Base-by-base conservation (phyloP, 2,888 invertebrate genomes). In the Orchestes rusci region DNA sequence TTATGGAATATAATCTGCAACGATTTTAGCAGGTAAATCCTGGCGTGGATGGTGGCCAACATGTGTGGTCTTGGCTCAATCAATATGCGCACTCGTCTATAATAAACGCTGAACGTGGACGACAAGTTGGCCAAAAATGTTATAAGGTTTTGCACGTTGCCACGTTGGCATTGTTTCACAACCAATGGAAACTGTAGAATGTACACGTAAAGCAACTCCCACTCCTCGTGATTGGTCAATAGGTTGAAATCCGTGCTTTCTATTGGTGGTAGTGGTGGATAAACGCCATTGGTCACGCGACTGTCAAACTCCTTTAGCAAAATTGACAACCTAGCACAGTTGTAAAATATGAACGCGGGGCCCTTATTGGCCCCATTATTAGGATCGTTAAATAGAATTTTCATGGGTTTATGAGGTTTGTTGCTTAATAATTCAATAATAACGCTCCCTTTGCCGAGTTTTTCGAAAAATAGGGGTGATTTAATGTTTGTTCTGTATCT, bases 311-410 rank as follows among this genome's bases (percentile, higher is more conserved):
- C 77, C 54, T 74, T 73, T 44, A 83, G 69, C 39, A 87, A 73
- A 1, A 79, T 75, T 56, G 78, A 74, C 38, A 88, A 61, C 51
- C 88, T 75, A 0, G 84, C 85, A 61, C 80, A 80, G 61, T 89
- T 89, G 64, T 89, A 88, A 18, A 88, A 68, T 44, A 87, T 74
- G 64, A 87, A 88, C 17, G 81, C 71, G 23, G 82, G 80, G 39
- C 83, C 84, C 57, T 59, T 62, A 47, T 60, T 57, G 4, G 56
- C 49, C 23, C 23, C 23, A 18, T 53, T 50, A 41, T 53, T 55
- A 29, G 57, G 39, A 53, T 60, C 53, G 53, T 56, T 55, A 18
- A 57, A 43, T n/a, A 51, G 70, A 12, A 82, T 71, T 56, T 77
- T 73, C 15, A 77, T 71, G 10, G 78, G 68, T 39, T 77, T 74